Evolutionary conservation across 1,140 invertebrate genomes (phyloP).

Genomic region (Drosophila rufa): DNA sequence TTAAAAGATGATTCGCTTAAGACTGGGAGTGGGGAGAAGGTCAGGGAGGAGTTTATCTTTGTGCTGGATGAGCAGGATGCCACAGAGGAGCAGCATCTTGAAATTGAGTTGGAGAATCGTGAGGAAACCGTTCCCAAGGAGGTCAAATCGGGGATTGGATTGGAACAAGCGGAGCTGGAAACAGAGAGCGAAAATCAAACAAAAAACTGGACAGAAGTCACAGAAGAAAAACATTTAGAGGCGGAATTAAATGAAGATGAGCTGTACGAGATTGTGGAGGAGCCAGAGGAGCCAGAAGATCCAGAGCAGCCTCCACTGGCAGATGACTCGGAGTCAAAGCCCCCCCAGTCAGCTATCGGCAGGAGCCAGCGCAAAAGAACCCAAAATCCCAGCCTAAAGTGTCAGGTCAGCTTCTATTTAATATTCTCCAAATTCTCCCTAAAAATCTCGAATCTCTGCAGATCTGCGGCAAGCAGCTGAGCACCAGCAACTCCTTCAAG

Average conservation of each 20-base stretch:
- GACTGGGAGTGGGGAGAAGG: not conserved
- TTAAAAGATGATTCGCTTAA: too few relatives aligned
- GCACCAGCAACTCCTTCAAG: conserved; percentile 71
- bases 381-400: conserved; percentile 42
- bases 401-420: conserved; percentile 14
- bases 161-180: not conserved
- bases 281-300: not conserved
- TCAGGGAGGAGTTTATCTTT: conserved; percentile 23
- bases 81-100: not conserved
- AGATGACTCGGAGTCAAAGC: not conserved
- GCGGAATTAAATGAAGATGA: not conserved
- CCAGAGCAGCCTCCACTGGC: not conserved
- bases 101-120: not conserved
- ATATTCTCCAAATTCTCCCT: too few relatives aligned
- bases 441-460: not conserved
- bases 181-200: not conserved
- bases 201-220: not conserved
- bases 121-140: too few relatives aligned
- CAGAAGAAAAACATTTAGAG: not conserved
- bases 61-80: conserved; percentile 35
- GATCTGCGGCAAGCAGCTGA: conserved; percentile 68
- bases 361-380: conserved; percentile 7
- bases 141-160: not conserved
- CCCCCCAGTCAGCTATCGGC: not conserved
- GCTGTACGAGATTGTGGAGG: not conserved